These are phyloP conservation scores for Rynchops niger DNA, from an alignment of 2,113 vertebrate genomes.

Conservation along the genomic window DNA sequence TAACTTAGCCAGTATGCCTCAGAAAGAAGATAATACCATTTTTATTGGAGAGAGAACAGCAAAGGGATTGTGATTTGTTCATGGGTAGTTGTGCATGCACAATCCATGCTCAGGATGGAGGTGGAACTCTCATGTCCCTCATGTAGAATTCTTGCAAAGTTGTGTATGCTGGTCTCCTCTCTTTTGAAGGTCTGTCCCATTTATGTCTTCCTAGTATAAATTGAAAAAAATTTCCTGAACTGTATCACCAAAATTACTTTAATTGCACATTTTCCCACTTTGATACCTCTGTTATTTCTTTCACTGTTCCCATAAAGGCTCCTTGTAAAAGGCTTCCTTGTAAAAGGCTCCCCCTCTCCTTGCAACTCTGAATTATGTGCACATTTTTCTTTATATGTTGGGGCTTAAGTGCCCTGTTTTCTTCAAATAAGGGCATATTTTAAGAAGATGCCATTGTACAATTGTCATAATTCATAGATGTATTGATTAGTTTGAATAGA, in stretches of 20 bases:
- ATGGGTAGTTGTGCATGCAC: not conserved
- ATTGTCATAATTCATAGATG: not conserved
- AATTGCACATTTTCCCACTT: not conserved
- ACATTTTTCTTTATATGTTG: not conserved
- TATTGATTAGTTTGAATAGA: not conserved
- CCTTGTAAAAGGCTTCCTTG: not conserved
- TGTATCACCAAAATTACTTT: not conserved
- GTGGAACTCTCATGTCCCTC: accelerated
- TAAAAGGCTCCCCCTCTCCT: not conserved
- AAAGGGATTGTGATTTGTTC: not conserved
- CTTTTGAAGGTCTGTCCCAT: not conserved
- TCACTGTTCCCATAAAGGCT: not conserved
- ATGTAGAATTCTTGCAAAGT: not conserved
- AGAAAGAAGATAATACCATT: not conserved
- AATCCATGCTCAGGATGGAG: not conserved
- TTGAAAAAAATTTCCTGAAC: not conserved
- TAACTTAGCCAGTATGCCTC: not conserved
- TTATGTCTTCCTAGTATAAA: not conserved
- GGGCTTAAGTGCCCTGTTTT: not conserved
- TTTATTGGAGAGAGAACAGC: not conserved
- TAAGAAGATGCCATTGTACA: not conserved
- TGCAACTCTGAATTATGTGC: not conserved
- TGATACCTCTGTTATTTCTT: not conserved
- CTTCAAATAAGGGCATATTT: not conserved
- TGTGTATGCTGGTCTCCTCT: not conserved